These are phyloP conservation scores for Psilopsiagon aurifrons DNA, from an alignment of 2,113 vertebrate species.

Conservation along the genomic window DNA sequence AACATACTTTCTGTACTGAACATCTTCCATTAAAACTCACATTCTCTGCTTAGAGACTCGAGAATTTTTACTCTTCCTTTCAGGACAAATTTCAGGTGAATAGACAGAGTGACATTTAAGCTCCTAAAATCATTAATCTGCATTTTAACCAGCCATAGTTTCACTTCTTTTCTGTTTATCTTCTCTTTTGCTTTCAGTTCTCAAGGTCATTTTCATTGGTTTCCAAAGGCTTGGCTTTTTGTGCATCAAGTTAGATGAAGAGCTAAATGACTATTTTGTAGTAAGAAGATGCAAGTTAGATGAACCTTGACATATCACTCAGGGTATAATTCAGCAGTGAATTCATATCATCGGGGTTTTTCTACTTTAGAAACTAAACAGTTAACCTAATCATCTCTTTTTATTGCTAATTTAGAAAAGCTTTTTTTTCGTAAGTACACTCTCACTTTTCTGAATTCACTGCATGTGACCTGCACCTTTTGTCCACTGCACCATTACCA, in stretches of 20 bases:
- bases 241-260: conserved; percentile 53
- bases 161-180: conserved; percentile 23
- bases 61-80: conserved; percentile 40
- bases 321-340: conserved; percentile 58
- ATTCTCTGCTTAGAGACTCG: conserved; percentile 15
- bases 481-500: conserved; percentile 75
- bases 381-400: conserved; percentile 81
- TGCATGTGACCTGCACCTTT: conserved; percentile 79
- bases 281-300: conserved; percentile 72
- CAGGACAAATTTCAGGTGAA: conserved; percentile 61
- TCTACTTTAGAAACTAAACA: conserved; percentile 78
- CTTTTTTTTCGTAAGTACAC: conserved; percentile 67
- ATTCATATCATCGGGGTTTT: conserved; percentile 72
- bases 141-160: conserved; percentile 63
- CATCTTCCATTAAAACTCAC: conserved; percentile 46
- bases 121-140: conserved; percentile 69
- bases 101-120: conserved; percentile 44
- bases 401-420: conserved; percentile 81
- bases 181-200: conserved; percentile 30
- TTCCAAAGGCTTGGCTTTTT: conserved; percentile 44
- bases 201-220: conserved; percentile 67
- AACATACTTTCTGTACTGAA: conserved; percentile 14
- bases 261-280: conserved; percentile 66
- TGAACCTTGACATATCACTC: conserved; percentile 74
- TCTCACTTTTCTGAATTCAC: conserved; percentile 80